Base-by-base conservation (phyloP, 2,888 invertebrate species). In the Pachycephus smyrnensis region DNA sequence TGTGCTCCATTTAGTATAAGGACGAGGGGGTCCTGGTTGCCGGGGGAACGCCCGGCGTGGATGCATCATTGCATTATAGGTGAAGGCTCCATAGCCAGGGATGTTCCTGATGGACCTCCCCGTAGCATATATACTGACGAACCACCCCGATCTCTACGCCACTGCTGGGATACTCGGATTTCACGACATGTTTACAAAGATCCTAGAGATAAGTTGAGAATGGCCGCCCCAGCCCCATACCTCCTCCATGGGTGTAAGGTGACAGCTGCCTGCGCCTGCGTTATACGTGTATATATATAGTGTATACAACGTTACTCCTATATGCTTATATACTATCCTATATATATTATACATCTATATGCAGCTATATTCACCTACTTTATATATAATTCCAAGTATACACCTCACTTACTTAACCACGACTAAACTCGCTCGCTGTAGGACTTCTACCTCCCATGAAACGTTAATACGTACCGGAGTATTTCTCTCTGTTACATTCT, bases 171-270 rank as follows among this genome's bases (percentile, higher is more conserved):
- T 91, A 91, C 91, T 91, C 91, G 90, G 89, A 91, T 91, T 91
- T 91, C 91, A 91, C 91, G 91, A 91, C 91, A 90, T 91, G 91
- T 91, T 91, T 91, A 91, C 91, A 91, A 91, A 91, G 91, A 91
- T 91, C 91, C 91, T 90, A 90, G 90, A 91, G 91, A 91, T 91
- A 91, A 91, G 91, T 91, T 91, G 90, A 90, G 91, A 91, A 90
- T 90, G 91, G 91, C 90, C 90, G 89, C 87, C 88, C 88, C 87
- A 87, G 87, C 85, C 88, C 87, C 87, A 84, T 88, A 87, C 88
- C 88, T 88, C 86, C 88, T 87, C 86, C 89, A 88, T 88, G 87
- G 91, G 91, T 91, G 89, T 91, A 91, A 91, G 91, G 90, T 91
- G 91, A 91, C 91, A 91, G 91, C 91, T 91, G 91, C 90, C 89